phyloP scores from a whole-genome alignment of 1,140 invertebrate genomes.

The Druon quercuslanigerum region DNA sequence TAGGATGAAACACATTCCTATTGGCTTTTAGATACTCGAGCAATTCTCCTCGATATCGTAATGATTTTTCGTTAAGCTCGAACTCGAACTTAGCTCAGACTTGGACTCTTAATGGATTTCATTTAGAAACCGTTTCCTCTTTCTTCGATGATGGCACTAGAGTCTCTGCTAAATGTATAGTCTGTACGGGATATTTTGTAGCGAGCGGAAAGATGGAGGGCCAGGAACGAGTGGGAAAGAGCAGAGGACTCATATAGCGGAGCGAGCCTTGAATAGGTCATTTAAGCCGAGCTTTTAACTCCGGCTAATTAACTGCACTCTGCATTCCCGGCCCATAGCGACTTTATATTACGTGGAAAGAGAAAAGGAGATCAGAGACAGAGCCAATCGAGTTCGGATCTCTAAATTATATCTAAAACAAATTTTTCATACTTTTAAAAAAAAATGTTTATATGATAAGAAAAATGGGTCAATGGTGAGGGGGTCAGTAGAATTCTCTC shows the following conservation, averaged over 20 bases:
- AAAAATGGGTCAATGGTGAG: slow-evolving; percentile 24
- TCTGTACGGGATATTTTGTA: no score
- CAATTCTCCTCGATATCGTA: slow-evolving; percentile 34
- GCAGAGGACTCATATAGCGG: slow-evolving; percentile 43
- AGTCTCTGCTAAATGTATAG: no score
- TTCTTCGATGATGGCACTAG: no score
- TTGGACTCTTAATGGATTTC: slow-evolving; percentile 49
- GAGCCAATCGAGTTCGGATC: no score
- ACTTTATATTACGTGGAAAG: no score
- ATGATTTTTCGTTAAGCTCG: slow-evolving; percentile 47
- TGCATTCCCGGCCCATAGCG: background rate
- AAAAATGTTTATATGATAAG: background rate
- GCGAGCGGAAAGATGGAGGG: no score
- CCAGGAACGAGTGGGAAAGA: slow-evolving; percentile 29
- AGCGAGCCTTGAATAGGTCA: slow-evolving; percentile 54
- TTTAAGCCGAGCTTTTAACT: slow-evolving; percentile 61
- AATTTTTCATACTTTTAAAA: no score
- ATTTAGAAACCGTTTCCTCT: slow-evolving; percentile 38
- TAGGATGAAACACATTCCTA: background rate
- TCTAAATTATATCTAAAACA: no score
- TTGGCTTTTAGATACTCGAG: background rate
- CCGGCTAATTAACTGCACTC: slow-evolving; percentile 55
- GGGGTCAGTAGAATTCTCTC: no score
- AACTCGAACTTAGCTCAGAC: background rate
- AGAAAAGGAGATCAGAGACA: no score